A percentile compares a stretch with the other conserved stretches of the same genome.
Conservation (phyloP, 1,140 invertebrate species). For the Dryas iulia region DNA sequence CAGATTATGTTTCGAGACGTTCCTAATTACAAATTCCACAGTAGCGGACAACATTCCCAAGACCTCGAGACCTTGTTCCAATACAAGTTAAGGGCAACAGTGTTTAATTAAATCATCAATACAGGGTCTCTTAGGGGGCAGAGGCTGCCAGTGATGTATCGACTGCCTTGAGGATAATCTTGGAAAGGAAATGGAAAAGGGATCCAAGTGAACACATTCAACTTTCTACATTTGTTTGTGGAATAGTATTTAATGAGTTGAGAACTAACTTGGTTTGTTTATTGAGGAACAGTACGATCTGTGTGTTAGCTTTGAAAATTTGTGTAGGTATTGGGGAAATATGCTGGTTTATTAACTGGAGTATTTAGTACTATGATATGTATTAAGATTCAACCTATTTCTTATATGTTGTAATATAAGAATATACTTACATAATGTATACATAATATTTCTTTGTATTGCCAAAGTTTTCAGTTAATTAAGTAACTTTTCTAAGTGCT, state of each 20-base stretch:
- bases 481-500: no score
- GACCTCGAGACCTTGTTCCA: constrained; percentile 37
- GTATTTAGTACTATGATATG: no score
- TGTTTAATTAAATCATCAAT: constrained; percentile 66
- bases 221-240: constrained; percentile 8
- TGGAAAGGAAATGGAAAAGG: constrained; percentile 20
- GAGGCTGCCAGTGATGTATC: constrained; percentile 36
- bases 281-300: neutral
- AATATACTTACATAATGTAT: no score
- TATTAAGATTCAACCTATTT: no score
- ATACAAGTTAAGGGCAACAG: constrained; percentile 48
- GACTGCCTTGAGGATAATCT: constrained; percentile 29
- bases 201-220: constrained; percentile 7
- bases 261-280: neutral
- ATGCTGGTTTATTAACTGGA: no score
- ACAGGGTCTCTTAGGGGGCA: constrained; percentile 26
- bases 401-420: no score
- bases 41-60: constrained; percentile 45
- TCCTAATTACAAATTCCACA: constrained; percentile 67
- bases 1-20: constrained; percentile 56
- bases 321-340: no score
- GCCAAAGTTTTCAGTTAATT: no score
- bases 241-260: neutral
- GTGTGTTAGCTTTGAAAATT: neutral
- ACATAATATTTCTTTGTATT: no score